These are phyloP conservation scores for Gymnoscopelus braueri DNA, from an alignment of 2,797 vertebrate species.

Conservation along the genomic window DNA sequence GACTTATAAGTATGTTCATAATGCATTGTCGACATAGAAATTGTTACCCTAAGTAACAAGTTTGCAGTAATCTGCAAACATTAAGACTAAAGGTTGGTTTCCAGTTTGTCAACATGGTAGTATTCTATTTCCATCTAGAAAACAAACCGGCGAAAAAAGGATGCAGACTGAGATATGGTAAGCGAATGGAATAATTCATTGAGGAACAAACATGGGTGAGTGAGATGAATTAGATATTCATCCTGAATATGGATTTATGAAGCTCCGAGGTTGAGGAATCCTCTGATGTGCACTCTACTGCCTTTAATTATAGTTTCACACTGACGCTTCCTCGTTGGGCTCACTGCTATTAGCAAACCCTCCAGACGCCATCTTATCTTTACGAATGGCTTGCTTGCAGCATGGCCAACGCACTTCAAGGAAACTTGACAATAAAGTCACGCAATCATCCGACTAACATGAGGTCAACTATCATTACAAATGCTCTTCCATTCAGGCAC, in stretches of 20 bases:
- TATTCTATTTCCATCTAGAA: too few species aligned
- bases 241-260: slow-evolving; percentile 36
- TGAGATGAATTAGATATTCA: slow-evolving; percentile 49
- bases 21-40: too few species aligned
- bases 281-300: slow-evolving; percentile 1
- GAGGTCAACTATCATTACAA: too few species aligned
- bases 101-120: too few species aligned
- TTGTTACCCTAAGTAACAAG: too few species aligned
- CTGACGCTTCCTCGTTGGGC: background rate
- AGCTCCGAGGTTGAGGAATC: slow-evolving; percentile 39
- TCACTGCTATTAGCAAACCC: background rate
- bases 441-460: background rate
- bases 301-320: slow-evolving; percentile 5
- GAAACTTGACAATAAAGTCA: background rate
- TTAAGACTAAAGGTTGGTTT: too few species aligned
- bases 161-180: background rate
- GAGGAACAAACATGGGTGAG: slow-evolving; percentile 33
- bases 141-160: background rate
- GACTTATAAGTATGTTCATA: too few species aligned
- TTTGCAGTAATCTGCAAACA: too few species aligned
- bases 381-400: background rate
- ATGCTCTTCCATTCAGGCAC: too few species aligned
- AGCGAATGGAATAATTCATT: background rate
- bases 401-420: background rate
- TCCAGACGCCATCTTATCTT: background rate